A percentile compares a stretch with the other conserved stretches of the same genome.
These are phyloP conservation scores for Muscicapa striata DNA, from an alignment of 2,797 vertebrate genomes.

Conservation along the genomic window DNA sequence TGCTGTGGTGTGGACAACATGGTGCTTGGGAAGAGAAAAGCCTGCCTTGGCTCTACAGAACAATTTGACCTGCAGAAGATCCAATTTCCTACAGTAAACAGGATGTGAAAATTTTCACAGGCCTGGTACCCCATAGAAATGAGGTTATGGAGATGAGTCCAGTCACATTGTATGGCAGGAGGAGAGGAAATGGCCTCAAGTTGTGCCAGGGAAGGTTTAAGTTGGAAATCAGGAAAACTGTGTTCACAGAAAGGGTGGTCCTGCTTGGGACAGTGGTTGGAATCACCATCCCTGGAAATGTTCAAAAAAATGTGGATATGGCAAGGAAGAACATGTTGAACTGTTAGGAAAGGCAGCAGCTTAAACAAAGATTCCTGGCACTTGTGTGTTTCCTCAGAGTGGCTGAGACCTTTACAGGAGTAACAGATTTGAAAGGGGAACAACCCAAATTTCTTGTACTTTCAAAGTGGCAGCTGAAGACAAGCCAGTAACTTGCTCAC, in stretches of 20 bases:
- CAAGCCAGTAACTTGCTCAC: not conserved
- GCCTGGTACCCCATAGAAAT: not conserved
- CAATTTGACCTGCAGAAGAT: not conserved
- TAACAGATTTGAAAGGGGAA: not conserved
- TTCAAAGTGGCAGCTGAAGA: not conserved
- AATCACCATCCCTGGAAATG: not conserved
- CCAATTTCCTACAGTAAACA: not conserved
- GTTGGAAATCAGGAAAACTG: not conserved
- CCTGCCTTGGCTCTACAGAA: not conserved
- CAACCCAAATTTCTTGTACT: not conserved
- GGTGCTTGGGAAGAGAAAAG: not conserved
- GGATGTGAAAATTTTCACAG: not conserved
- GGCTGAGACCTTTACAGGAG: not conserved
- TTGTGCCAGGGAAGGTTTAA: not conserved
- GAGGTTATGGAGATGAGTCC: not conserved
- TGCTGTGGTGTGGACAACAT: not conserved
- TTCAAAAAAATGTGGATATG: not conserved
- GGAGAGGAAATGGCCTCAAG: not conserved
- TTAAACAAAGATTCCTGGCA: not conserved
- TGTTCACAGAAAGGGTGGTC: not conserved
- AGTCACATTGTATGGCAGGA: not conserved
- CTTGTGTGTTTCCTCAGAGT: not conserved
- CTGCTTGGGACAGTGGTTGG: not conserved
- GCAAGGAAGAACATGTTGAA: not conserved
- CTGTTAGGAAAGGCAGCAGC: not conserved